These are phyloP conservation scores for Numida meleagris DNA, from an alignment of 2,113 vertebrate genomes.

Conservation along the genomic window DNA sequence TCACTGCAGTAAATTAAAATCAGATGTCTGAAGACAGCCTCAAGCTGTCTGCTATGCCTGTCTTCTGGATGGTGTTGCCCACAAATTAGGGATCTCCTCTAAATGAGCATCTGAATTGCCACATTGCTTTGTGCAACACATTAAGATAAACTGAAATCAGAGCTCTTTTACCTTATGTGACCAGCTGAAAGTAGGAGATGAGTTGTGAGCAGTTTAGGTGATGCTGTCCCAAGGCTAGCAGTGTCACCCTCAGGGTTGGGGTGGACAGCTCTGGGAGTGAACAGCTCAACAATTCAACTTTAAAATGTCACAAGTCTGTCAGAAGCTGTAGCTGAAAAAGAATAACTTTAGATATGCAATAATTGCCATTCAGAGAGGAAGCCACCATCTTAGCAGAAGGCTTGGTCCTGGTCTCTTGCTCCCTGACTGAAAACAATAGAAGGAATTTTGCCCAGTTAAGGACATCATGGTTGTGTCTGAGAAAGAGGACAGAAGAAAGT, in stretches of 20 bases:
- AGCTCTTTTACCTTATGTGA: not conserved
- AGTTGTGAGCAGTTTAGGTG: not conserved
- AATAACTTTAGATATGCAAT: not conserved
- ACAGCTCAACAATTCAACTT: not conserved
- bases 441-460: not conserved
- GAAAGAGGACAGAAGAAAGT: not conserved
- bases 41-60: not conserved
- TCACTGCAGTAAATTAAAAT: conserved; percentile 30
- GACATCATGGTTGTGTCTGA: not conserved
- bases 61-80: not conserved
- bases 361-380: not conserved
- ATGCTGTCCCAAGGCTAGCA: not conserved
- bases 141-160: not conserved
- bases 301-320: not conserved
- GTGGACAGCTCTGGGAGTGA: not conserved
- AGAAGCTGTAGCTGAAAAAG: not conserved
- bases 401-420: not conserved
- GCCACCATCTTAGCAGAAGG: not conserved
- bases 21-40: not conserved
- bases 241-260: not conserved
- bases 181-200: conserved; percentile 12
- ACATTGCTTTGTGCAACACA: not conserved
- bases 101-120: not conserved
- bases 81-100: not conserved
- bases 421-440: not conserved